These are phyloP conservation scores for Melipona quadrifasciata DNA, from an alignment of 1,140 invertebrate species.

Conservation along the genomic window DNA sequence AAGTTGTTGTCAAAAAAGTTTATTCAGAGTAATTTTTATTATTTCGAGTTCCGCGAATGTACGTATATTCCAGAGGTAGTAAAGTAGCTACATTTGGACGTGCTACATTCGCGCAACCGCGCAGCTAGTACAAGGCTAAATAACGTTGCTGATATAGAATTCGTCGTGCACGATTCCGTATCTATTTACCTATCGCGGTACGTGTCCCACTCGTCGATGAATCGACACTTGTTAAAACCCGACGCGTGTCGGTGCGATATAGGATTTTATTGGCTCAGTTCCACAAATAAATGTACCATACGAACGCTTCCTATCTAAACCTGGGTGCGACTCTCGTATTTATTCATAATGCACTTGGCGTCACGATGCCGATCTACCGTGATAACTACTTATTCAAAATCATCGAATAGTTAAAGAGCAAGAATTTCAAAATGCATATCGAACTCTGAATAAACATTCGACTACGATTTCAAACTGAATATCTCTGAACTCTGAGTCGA, in stretches of 20 bases:
- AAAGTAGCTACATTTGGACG: not conserved
- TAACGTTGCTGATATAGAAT: constrained; percentile 23
- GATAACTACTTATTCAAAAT: not conserved
- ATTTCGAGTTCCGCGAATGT: too few species aligned
- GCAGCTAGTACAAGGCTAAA: not conserved
- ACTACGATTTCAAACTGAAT: not conserved
- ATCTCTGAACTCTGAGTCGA: not conserved
- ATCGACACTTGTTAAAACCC: constrained; percentile 53
- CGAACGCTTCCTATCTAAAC: not conserved
- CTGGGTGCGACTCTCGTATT: too few species aligned
- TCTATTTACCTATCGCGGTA: constrained; percentile 26
- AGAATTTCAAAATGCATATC: not conserved
- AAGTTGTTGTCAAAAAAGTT: not conserved
- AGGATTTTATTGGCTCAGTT: constrained; percentile 14
- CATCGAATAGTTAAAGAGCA: not conserved
- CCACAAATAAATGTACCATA: constrained; percentile 1
- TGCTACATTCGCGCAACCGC: not conserved
- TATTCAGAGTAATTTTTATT: not conserved
- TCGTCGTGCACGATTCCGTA: not conserved
- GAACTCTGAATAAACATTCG: not conserved
- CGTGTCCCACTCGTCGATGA: constrained; percentile 34
- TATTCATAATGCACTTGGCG: not conserved
- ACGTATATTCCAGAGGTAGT: not conserved
- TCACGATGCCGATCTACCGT: not conserved
- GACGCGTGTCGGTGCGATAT: constrained; percentile 31